phyloP scores from a whole-genome alignment of 37 sponge, comb jelly and placozoan species.

The Lycopodina hypogea region DNA sequence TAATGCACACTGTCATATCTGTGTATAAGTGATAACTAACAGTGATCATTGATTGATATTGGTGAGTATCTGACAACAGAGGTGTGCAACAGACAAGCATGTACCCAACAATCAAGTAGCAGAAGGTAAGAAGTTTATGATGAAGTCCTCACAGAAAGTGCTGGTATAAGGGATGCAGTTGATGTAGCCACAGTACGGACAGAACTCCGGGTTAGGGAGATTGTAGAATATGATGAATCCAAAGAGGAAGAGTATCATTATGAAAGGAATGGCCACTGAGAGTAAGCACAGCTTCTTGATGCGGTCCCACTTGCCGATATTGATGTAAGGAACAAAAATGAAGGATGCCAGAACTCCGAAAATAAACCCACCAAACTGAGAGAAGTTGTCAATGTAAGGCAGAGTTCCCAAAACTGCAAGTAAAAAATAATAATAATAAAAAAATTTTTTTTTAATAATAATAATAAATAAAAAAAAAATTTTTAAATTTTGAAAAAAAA shows the following conservation, averaged over 20 bases:
- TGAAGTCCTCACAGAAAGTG: slow-evolving; percentile 65
- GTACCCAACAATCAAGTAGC: too few species aligned
- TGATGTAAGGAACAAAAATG: slow-evolving; percentile 92
- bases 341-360: slow-evolving; percentile 83
- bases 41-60: too few species aligned
- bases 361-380: slow-evolving; percentile 85
- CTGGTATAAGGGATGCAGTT: slow-evolving; percentile 87
- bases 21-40: too few species aligned
- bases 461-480: neutral
- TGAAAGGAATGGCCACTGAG: slow-evolving; percentile 52
- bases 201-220: slow-evolving; percentile 74
- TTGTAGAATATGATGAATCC: slow-evolving; percentile 82
- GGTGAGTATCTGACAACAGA: too few species aligned
- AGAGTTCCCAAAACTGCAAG: slow-evolving; percentile 78
- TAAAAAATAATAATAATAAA: neutral
- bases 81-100: too few species aligned
- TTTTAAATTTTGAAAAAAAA: neutral
- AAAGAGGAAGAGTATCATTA: slow-evolving; percentile 66
- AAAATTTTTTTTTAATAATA: neutral
- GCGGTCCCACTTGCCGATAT: slow-evolving; percentile 82
- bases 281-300: slow-evolving; percentile 72
- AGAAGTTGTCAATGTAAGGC: slow-evolving; percentile 92
- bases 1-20: too few species aligned
- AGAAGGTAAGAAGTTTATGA: neutral
- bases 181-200: slow-evolving; percentile 82